Evolutionary conservation across 1,140 invertebrate genomes (phyloP).

Genomic region (Lepidostoma basale): DNA sequence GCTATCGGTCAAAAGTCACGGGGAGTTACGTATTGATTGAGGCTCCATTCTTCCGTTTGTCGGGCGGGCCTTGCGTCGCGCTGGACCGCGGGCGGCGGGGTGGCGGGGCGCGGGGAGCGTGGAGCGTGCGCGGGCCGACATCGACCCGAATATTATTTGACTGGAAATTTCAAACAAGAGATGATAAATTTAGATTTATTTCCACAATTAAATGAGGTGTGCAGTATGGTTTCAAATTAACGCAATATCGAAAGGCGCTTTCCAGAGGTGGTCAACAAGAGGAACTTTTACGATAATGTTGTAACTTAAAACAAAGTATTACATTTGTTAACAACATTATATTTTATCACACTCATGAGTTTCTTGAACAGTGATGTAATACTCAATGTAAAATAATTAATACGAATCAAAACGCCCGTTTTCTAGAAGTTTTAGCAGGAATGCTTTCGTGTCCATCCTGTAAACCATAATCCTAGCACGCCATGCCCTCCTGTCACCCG

Average conservation of each 20-base stretch:
- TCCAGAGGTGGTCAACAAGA: slow-evolving; percentile 11
- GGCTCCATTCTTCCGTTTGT: slow-evolving; percentile 28
- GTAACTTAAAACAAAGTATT: too few relatives aligned
- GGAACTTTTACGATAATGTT: too few relatives aligned
- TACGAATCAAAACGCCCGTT: too few relatives aligned
- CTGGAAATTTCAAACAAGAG: slow-evolving; percentile 37
- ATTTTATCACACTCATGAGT: too few relatives aligned
- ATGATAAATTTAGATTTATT: slow-evolving; percentile 45
- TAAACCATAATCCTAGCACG: too few relatives aligned
- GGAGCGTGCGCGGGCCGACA: slow-evolving; percentile 7
- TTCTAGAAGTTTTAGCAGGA: too few relatives aligned
- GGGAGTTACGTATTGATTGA: slow-evolving; percentile 19
- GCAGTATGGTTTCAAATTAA: slow-evolving; percentile 22
- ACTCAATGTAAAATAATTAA: too few relatives aligned
- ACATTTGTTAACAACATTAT: too few relatives aligned
- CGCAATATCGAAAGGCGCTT: neutral
- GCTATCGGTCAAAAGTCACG: slow-evolving; percentile 29
- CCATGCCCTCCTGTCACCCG: too few relatives aligned
- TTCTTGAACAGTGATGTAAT: too few relatives aligned
- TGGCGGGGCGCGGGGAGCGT: neutral
- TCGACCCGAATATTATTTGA: slow-evolving; percentile 1
- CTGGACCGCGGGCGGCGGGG: neutral
- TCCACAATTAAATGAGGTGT: slow-evolving; percentile 26
- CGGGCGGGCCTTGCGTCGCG: neutral
- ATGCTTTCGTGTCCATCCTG: too few relatives aligned